phyloP scores from a whole-genome alignment of 2,113 vertebrate species.

The Ranitomeya imitator region DNA sequence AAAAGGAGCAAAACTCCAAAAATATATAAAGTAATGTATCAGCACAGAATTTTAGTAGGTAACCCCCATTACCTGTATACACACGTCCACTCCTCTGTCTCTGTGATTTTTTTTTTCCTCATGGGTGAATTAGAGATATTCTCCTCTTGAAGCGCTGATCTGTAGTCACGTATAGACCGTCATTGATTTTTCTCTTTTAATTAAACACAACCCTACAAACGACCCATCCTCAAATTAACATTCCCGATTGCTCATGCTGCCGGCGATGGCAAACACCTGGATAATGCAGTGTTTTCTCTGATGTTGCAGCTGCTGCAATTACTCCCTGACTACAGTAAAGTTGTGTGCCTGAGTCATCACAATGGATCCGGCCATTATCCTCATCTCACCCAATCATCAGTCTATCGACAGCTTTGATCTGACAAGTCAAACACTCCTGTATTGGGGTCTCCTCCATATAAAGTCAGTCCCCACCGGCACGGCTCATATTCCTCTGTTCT shows the following conservation, averaged over 20 bases:
- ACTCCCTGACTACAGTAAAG: not conserved
- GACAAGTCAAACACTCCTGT: not conserved
- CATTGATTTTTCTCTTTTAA: not conserved
- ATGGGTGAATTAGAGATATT: too few species aligned
- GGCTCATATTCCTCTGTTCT: not conserved
- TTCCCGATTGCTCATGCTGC: not conserved
- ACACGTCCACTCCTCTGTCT: too few species aligned
- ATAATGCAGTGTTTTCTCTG: not conserved
- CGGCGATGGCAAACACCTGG: conserved; percentile 34
- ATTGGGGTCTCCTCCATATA: not conserved
- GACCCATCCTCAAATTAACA: not conserved
- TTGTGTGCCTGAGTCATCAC: conserved; percentile 27
- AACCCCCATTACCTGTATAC: too few species aligned
- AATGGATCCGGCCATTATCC: conserved; percentile 26
- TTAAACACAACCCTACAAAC: conserved; percentile 1
- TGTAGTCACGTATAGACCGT: not conserved
- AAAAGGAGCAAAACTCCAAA: too few species aligned
- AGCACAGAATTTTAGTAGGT: too few species aligned
- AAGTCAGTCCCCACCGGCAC: not conserved
- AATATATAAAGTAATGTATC: too few species aligned
- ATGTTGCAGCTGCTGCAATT: conserved; percentile 29
- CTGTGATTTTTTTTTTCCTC: too few species aligned
- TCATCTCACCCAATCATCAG: not conserved
- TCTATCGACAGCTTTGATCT: conserved; percentile 28
- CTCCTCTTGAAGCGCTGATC: not conserved